Conservation (phyloP, 2,797 vertebrate genomes). For the Pipistrellus pipistrellus region DNA sequence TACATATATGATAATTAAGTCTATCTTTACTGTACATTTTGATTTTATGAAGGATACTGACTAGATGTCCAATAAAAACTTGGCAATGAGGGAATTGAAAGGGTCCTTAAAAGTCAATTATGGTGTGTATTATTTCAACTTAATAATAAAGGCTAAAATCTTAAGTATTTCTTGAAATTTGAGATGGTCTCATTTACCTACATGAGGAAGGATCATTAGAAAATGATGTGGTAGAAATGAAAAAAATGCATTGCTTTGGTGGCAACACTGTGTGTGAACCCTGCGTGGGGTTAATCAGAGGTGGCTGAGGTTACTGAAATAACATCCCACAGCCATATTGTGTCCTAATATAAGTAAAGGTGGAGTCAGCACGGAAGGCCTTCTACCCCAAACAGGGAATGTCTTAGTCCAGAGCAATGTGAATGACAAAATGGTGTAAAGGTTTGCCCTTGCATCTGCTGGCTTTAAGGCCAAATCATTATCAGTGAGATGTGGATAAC, state of each 20-base stretch:
- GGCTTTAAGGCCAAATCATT: neutral
- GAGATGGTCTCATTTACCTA: neutral
- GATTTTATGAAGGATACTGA: constrained; percentile 17
- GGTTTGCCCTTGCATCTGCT: neutral
- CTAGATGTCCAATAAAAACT: neutral
- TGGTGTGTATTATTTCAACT: neutral
- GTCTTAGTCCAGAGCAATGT: neutral
- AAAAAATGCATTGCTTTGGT: neutral
- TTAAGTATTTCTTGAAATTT: constrained; percentile 54
- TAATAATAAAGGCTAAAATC: neutral
- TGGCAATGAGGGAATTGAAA: neutral
- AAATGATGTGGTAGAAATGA: constrained; percentile 5
- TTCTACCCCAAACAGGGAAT: neutral
- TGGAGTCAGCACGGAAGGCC: neutral
- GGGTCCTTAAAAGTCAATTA: neutral
- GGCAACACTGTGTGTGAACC: neutral
- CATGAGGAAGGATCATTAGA: neutral
- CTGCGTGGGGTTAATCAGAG: neutral
- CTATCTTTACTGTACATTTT: neutral
- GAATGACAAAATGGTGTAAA: neutral
- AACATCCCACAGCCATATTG: neutral
- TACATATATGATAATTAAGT: neutral
- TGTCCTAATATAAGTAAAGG: neutral
- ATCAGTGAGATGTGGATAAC: neutral
- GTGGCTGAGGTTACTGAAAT: neutral